These are phyloP conservation scores for Trichonephila clavipes DNA, from an alignment of 1,140 invertebrate genomes.

Conservation along the genomic window DNA sequence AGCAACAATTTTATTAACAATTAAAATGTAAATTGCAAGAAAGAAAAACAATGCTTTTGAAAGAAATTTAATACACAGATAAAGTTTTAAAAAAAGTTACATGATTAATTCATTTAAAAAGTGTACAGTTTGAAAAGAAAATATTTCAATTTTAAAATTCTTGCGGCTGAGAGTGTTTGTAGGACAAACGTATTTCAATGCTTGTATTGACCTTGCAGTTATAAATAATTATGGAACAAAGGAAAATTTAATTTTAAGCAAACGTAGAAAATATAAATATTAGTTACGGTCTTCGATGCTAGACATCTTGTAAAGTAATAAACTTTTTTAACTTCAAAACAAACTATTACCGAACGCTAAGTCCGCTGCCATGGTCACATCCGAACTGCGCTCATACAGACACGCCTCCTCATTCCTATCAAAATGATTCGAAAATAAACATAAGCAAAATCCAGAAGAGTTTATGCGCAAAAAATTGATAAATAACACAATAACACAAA, in stretches of 20 bases:
- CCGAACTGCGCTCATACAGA: slow-evolving; percentile 23
- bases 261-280: slow-evolving; percentile 21
- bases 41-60: neutral
- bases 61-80: neutral
- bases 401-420: slow-evolving; percentile 60
- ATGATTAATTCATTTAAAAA: neutral
- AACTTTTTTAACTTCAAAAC: slow-evolving; percentile 1
- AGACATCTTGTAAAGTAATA: slow-evolving; percentile 12
- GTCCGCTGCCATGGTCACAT: slow-evolving; percentile 66
- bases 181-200: neutral
- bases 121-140: neutral
- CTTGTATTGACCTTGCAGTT: neutral
- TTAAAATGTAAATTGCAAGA: no score
- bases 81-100: neutral
- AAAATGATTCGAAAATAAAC: slow-evolving; percentile 7
- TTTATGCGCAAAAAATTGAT: no score
- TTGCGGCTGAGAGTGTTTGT: neutral
- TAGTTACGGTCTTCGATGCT: neutral
- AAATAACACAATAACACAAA: neutral
- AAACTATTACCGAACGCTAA: slow-evolving; percentile 65
- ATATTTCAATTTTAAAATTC: neutral
- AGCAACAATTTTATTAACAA: no score
- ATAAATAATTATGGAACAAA: neutral
- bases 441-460: neutral
- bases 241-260: neutral